Base-by-base conservation (phyloP, 2,888 invertebrate genomes). In the Theretra japonica region DNA sequence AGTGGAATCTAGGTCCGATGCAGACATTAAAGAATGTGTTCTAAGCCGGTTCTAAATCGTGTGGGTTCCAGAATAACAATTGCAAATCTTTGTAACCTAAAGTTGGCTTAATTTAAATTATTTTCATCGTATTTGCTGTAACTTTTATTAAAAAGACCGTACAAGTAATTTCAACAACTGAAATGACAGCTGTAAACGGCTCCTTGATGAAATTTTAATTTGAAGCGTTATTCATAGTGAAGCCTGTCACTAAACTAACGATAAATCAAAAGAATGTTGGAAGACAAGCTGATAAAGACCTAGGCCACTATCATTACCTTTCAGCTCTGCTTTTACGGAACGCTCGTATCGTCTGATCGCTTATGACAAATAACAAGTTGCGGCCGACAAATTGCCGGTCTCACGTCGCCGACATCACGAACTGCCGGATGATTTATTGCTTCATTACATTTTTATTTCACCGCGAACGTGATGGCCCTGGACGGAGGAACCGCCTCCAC, bases 331-430 rank as follows among this genome's bases (percentile, higher is more conserved):
- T 28, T 53, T 28, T 65, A 17, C 23, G 33, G 30, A 60, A 25
- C 21, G 23, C 15, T 69, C 30, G 33, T n/a, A 65, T 33, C 30
- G 30, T 41, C 23, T 62, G 21, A 33, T 53, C 53, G 53, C 7
- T 65, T 65, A 65, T 69, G 58, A 23, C 60, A 70, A 75, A 75
- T 73, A 71, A 70, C 74, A 74, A 53, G 75, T 69, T 70, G 62
- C 56, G 33, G 25, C 21, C 15, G 25, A 33, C 57, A 74, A 72
- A 74, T 65, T 65, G 23, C 6, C 23, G 70, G 74, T 70, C 71
- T 60, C 69, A 21, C 65, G 59, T 48, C 62, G 56, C 30, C 59
- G 15, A 11, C 62, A 50, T 73, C 73, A 75, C 75, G 75, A 73
- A 23, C 48, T 48, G 8, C 23, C 21, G 15, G 50, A 60, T 68